Conservation (phyloP, 2,888 invertebrate species). For the Amblyjoppa proteus region DNA sequence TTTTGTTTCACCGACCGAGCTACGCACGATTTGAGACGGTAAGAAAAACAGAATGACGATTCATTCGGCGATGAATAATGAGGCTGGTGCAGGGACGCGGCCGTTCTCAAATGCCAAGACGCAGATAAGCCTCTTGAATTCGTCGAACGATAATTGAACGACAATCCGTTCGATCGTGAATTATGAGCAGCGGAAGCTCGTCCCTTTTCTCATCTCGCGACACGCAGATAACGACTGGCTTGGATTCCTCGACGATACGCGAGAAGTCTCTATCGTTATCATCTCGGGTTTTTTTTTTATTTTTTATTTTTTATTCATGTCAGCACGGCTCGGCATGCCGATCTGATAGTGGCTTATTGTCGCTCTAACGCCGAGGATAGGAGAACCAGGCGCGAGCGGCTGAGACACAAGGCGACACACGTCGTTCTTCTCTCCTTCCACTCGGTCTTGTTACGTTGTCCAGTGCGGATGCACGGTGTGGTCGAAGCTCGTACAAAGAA, state of each 20-base stretch:
- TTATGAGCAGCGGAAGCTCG: constrained; percentile 5
- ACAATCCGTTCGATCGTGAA: constrained; percentile 49
- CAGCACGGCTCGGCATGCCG: constrained; percentile 71
- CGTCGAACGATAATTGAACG: constrained; percentile 13
- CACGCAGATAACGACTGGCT: neutral
- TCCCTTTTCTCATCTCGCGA: neutral
- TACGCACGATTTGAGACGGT: neutral
- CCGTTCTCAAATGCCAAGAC: neutral
- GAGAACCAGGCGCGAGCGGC: neutral
- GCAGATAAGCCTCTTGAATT: neutral
- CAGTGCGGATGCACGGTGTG: neutral
- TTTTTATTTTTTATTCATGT: constrained; percentile 60
- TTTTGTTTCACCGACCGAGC: constrained; percentile 15
- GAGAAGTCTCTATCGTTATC: constrained; percentile 69
- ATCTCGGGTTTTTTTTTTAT: constrained; percentile 72
- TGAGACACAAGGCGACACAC: neutral
- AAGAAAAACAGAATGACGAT: constrained; percentile 35
- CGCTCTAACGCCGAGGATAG: constrained; percentile 62
- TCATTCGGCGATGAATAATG: constrained; percentile 51
- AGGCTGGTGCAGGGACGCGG: neutral
- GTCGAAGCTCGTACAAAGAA: constrained; percentile 36
- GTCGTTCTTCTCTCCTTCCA: neutral
- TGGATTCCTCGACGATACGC: neutral
- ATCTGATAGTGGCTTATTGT: constrained; percentile 77
- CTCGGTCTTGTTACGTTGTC: constrained; percentile 23